Conservation (phyloP, 2,888 invertebrate species). For the Spilarctia lutea region DNA sequence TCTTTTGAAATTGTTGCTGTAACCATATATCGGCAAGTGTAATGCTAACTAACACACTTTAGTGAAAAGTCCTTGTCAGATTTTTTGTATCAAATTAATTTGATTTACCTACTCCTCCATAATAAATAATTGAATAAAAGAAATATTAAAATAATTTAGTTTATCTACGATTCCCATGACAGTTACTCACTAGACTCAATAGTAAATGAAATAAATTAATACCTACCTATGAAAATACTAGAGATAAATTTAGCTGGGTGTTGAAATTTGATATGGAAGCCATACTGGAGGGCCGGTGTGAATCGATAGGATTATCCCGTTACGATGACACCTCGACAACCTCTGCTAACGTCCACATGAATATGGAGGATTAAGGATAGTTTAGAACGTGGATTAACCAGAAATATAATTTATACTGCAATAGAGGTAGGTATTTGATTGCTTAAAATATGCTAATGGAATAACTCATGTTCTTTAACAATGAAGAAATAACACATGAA, state of each 20-base stretch:
- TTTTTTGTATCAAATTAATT: too few species aligned
- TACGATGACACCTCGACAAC: conserved; percentile 57
- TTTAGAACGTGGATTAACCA: conserved; percentile 18
- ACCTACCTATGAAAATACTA: conserved; percentile 4
- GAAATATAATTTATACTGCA: background rate
- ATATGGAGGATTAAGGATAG: conserved; percentile 43
- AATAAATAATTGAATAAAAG: too few species aligned
- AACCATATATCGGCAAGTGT: too few species aligned
- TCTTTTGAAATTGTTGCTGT: too few species aligned
- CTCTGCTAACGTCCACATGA: conserved; percentile 50
- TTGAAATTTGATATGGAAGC: conserved; percentile 61
- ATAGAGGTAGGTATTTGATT: background rate
- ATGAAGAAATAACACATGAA: background rate
- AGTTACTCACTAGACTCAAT: background rate
- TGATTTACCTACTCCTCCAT: too few species aligned
- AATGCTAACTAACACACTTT: too few species aligned
- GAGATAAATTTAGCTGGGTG: conserved; percentile 31
- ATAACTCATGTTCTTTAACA: background rate
- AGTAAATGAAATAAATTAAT: conserved; percentile 6
- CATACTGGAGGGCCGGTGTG: conserved; percentile 47
- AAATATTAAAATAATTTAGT: background rate
- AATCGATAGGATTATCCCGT: conserved; percentile 62
- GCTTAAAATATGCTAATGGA: background rate
- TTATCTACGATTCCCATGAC: background rate
- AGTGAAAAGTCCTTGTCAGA: too few species aligned